These are phyloP conservation scores for Andrena dorsata DNA, from an alignment of 2,888 invertebrate genomes.

Conservation along the genomic window DNA sequence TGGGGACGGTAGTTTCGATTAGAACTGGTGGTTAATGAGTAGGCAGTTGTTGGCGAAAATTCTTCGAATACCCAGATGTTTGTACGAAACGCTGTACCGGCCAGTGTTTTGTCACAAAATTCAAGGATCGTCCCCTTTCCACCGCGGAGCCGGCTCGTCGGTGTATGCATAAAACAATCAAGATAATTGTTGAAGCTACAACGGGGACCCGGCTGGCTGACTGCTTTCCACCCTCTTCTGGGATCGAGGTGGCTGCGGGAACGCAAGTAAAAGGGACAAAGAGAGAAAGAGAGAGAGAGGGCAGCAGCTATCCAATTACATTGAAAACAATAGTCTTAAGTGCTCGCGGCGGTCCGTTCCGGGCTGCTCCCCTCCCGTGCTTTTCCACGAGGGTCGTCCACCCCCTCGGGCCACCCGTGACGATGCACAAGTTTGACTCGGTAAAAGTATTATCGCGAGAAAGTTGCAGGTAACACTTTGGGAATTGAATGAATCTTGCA, in stretches of 20 bases:
- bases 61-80: neutral
- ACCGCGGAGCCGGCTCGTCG: conserved; percentile 60
- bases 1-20: no score
- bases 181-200: conserved; percentile 84
- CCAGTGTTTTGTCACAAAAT: conserved; percentile 33
- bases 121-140: conserved; percentile 15
- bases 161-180: conserved; percentile 85
- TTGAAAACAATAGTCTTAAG: conserved; percentile 86
- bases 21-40: no score
- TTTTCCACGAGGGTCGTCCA: conserved; percentile 71
- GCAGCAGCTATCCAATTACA: conserved; percentile 85
- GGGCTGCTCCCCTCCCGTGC: conserved; percentile 61
- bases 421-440: conserved; percentile 69
- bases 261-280: conserved; percentile 57
- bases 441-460: conserved; percentile 64
- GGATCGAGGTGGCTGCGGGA: conserved; percentile 67
- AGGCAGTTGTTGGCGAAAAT: no score
- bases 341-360: conserved; percentile 82
- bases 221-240: conserved; percentile 69
- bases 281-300: conserved; percentile 61
- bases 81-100: neutral
- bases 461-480: conserved; percentile 61
- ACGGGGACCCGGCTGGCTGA: conserved; percentile 70
- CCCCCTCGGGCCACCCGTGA: conserved; percentile 56
- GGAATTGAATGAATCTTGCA: conserved; percentile 55